Evolutionary conservation across 2,888 invertebrate genomes (phyloP).

Genomic region (Pammene fasciana): DNA sequence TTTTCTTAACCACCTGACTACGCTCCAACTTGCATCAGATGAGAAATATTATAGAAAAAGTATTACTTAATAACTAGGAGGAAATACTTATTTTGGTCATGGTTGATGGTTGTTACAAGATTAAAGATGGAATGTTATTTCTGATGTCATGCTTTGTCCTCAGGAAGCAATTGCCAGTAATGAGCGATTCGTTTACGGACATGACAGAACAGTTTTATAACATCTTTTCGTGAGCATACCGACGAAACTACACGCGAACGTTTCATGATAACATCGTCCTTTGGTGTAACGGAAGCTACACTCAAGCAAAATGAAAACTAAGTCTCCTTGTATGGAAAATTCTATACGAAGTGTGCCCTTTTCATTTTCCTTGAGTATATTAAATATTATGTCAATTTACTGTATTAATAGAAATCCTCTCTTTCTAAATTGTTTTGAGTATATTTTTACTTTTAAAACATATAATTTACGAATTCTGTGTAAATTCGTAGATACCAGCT

Average conservation of each 20-base stretch:
- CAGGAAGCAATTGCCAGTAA: conserved; percentile 26
- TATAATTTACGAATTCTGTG: no score
- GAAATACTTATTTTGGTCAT: conserved; percentile 39
- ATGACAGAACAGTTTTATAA: conserved; percentile 20
- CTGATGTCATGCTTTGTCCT: conserved; percentile 21
- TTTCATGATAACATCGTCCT: background rate
- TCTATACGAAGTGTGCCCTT: no score
- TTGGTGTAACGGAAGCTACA: no score
- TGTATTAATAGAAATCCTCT: background rate
- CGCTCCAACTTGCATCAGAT: no score
- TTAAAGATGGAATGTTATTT: conserved; percentile 19
- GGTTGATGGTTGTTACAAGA: conserved; percentile 4
- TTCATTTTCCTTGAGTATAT: no score
- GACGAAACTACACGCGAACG: background rate
- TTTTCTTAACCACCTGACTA: no score
- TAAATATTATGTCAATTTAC: background rate
- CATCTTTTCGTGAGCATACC: conserved; percentile 7
- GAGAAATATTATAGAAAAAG: background rate
- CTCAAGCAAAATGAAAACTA: no score
- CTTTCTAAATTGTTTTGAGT: no score
- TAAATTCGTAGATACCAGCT: no score
- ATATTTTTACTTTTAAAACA: no score
- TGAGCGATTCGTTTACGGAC: conserved; percentile 21
- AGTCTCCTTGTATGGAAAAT: no score
- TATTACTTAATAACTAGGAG: conserved; percentile 28